Evolutionary conservation across 2,113 vertebrate genomes (phyloP).

Genomic region (Eolophus roseicapilla): DNA sequence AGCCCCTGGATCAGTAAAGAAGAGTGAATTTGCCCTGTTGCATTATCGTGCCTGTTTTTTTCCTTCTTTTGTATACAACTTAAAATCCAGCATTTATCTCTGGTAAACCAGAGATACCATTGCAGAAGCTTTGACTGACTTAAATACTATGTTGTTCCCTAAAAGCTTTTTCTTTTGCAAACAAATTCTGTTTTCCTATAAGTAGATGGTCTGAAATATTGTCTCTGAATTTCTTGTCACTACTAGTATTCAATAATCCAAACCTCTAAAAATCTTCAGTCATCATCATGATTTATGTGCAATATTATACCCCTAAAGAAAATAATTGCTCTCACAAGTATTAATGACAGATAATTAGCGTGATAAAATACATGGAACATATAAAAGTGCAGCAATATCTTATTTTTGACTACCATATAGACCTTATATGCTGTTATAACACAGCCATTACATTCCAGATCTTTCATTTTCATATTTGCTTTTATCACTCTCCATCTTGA

Average conservation of each 20-base stretch:
- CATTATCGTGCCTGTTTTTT: background rate
- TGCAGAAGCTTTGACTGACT: background rate
- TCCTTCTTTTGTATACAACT: background rate
- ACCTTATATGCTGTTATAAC: background rate
- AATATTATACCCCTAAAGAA: conserved; percentile 5
- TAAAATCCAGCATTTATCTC: background rate
- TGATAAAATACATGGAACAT: background rate
- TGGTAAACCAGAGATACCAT: background rate
- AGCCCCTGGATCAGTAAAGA: background rate
- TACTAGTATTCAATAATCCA: background rate
- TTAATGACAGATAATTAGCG: conserved; percentile 28
- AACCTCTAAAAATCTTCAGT: background rate
- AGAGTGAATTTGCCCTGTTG: background rate
- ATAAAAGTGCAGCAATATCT: background rate
- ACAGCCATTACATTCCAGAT: background rate
- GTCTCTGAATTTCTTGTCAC: background rate
- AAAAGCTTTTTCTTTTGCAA: background rate
- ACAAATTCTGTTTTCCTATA: background rate
- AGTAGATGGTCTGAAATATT: background rate
- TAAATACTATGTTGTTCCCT: background rate
- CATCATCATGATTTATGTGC: background rate
- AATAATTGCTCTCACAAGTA: conserved; percentile 25
- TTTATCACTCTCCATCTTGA: background rate
- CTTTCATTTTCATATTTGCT: background rate
- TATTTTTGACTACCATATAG: conserved; percentile 12